Evolutionary conservation across 1,140 invertebrate genomes (phyloP), one percentile per base, ranked within the genome.

Genomic region (Papilio dardanus): DNA sequence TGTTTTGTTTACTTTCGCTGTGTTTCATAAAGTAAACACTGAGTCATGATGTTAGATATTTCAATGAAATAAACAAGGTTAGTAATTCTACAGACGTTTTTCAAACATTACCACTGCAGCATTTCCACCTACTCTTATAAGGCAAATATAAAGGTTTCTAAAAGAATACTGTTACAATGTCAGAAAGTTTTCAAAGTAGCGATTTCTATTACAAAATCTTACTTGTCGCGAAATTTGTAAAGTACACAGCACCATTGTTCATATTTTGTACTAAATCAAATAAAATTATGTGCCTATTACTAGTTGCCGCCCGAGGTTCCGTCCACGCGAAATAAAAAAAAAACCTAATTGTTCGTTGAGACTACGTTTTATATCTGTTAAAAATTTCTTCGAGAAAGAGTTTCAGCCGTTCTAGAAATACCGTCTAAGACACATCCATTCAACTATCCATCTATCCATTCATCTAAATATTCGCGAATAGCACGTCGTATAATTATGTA

Each of bases 1-100:
- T 33, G 62, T 66, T 35, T 66, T 33, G 16, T 31, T 66, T 66
- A n/a, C 54, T 30, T 58, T 58, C 54, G 54, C 24, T 58, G 14
- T 58, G 21, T 58, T 30, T 58, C 21, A 58, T 58, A 58, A 58
- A 24, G 8, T 58, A 58, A 58, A 58, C 21, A 58, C 30, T 66
- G 62, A 33, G 30, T 33, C 62, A 66, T 58, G 14, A 58, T 24
- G 12, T 14, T 58, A 58, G 10, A 58, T 24, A 58, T 58, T 28
- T 54, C 50, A 24, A 46, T 46, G 42, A 46, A 46, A 19, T 46
- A 46, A 46, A 46, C 42, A 46, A 16, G 1, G 42, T 46, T 46
- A n/a, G 42, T 46, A 46, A 46, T 46, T 46, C 42, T 46, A 46
- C 16, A n/a, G 16, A 46, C 42, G n/a, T 46, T n/a, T 46, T 46